These are phyloP conservation scores for Apodemus speciosus DNA, from an alignment of 2,113 vertebrate species.

Conservation along the genomic window DNA sequence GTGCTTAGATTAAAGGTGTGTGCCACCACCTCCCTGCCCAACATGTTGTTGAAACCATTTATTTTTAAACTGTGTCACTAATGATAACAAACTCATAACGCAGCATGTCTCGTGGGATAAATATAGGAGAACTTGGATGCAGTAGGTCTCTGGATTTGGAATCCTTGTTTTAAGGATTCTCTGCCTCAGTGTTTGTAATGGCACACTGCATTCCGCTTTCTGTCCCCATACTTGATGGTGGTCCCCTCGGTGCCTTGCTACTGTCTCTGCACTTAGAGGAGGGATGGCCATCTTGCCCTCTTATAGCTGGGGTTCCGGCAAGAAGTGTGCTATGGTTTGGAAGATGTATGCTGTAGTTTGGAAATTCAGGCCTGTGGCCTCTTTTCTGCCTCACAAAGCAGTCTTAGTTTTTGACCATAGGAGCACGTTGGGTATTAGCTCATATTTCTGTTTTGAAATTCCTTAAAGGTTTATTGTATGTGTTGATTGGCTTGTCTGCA, in stretches of 20 bases:
- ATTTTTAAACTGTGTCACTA: neutral
- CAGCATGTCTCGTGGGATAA: neutral
- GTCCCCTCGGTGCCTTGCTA: too few species aligned
- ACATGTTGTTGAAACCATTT: neutral
- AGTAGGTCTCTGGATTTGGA: neutral
- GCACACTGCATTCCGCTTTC: neutral
- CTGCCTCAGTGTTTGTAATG: neutral
- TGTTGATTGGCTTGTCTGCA: neutral
- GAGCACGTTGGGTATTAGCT: neutral
- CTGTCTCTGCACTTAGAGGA: neutral
- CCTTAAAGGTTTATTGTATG: neutral
- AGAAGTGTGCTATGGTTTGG: accelerated
- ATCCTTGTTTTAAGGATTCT: neutral
- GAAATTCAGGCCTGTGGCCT: neutral
- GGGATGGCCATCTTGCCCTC: accelerated
- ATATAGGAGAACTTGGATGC: neutral
- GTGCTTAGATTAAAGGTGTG: neutral
- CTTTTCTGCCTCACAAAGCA: neutral
- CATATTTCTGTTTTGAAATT: neutral
- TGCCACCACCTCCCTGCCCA: neutral
- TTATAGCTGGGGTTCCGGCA: neutral
- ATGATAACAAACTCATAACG: neutral
- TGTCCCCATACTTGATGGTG: accelerated
- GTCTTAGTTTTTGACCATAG: neutral
- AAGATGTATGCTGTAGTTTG: accelerated